Evolutionary conservation across 1,140 invertebrate species (phyloP).

Genomic region (Drosophila lacteicornis): DNA sequence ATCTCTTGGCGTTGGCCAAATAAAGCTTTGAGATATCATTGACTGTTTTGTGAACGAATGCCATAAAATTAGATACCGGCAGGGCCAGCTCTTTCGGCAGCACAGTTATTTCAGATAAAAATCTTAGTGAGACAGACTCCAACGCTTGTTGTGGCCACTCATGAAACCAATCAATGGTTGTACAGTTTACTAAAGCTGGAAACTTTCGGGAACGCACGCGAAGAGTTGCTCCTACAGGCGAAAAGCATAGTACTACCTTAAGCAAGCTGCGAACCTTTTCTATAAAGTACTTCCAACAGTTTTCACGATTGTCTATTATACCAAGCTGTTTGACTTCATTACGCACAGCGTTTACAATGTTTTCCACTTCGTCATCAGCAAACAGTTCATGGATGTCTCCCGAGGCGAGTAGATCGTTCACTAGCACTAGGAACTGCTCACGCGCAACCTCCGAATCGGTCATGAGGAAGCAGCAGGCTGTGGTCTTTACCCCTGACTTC

Average conservation of each 20-base stretch:
- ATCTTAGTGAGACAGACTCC: constrained; percentile 93
- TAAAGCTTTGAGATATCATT: constrained; percentile 94
- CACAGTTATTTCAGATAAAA: constrained; percentile 91
- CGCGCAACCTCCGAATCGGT: constrained; percentile 97
- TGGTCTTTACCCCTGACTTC: constrained; percentile 94
- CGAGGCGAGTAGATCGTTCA: constrained; percentile 97
- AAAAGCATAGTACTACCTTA: constrained; percentile 95
- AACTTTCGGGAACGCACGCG: constrained; percentile 95
- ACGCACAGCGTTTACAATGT: constrained; percentile 92
- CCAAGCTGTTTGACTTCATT: constrained; percentile 92
- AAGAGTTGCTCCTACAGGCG: constrained; percentile 94
- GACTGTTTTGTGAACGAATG: constrained; percentile 94
- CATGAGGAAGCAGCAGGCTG: constrained; percentile 95
- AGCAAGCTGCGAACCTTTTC: constrained; percentile 92
- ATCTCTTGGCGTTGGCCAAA: constrained; percentile 93
- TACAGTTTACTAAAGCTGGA: constrained; percentile 97
- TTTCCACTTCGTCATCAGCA: constrained; percentile 95
- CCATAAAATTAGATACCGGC: constrained; percentile 94
- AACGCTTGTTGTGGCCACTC: constrained; percentile 97
- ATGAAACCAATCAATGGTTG: constrained; percentile 98
- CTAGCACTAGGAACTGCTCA: constrained; percentile 95
- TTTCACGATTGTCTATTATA: constrained; percentile 94
- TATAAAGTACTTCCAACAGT: constrained; percentile 98
- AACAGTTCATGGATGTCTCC: constrained; percentile 97
- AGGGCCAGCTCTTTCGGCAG: constrained; percentile 88